Evolutionary conservation across 2,113 vertebrate species (phyloP).

Genomic region (Salvelinus alpinus): DNA sequence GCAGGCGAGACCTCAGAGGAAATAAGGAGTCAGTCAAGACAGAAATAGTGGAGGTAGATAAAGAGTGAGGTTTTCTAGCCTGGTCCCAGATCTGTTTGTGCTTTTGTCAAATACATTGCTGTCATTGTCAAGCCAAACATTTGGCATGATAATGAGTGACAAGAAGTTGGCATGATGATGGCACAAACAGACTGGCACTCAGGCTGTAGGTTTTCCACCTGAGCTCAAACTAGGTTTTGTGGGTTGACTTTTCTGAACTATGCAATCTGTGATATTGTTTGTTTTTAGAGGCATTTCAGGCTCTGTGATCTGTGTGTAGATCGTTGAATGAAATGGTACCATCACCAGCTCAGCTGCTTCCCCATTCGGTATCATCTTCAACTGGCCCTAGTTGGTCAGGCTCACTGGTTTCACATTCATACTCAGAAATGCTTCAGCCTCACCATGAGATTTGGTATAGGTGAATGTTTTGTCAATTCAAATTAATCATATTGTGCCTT

Average conservation of each 20-base stretch:
- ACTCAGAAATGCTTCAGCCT: background rate
- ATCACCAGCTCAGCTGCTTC: slow-evolving; percentile 43
- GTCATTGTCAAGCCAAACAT: slow-evolving; percentile 4
- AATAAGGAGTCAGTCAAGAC: slow-evolving; percentile 3
- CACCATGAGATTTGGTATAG: background rate
- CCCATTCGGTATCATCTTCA: slow-evolving; percentile 12
- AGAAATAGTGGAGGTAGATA: slow-evolving; percentile 4
- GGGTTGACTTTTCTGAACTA: slow-evolving; percentile 10
- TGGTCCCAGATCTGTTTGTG: too few relatives aligned
- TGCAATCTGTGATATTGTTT: slow-evolving; percentile 27
- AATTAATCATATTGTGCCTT: background rate
- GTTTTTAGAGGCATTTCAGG: slow-evolving; percentile 32
- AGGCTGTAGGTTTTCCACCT: too few relatives aligned
- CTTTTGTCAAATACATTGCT: too few relatives aligned
- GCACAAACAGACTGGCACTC: too few relatives aligned
- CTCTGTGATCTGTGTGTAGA: background rate
- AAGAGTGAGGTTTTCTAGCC: background rate
- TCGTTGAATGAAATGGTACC: slow-evolving; percentile 60
- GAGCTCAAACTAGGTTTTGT: background rate
- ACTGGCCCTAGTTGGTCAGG: background rate
- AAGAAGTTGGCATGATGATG: too few relatives aligned
- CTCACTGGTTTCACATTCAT: background rate
- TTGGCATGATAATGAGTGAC: background rate
- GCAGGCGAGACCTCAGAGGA: slow-evolving; percentile 10
- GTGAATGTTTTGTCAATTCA: background rate